These are phyloP conservation scores for Neotoma lepida DNA, from an alignment of 2,113 vertebrate species.

Conservation along the genomic window DNA sequence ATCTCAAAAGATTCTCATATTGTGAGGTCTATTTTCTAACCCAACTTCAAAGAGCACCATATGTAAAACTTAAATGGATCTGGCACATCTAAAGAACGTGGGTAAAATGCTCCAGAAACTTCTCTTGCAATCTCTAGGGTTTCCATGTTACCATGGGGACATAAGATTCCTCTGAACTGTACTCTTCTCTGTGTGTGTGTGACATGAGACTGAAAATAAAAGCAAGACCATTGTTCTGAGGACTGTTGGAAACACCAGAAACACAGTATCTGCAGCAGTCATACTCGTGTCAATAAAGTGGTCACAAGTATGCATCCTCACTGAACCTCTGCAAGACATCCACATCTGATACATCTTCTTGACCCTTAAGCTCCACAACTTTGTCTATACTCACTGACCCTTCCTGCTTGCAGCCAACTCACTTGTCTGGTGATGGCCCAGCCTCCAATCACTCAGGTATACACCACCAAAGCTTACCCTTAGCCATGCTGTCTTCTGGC, in stretches of 20 bases:
- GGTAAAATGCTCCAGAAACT: conserved; percentile 13
- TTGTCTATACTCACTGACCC: not conserved
- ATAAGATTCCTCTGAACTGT: not conserved
- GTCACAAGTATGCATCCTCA: too few relatives aligned
- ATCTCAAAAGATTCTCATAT: not conserved
- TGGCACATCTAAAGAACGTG: conserved; percentile 50
- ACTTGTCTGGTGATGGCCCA: rapidly evolving
- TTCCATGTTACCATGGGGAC: conserved; percentile 26
- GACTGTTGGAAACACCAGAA: not conserved
- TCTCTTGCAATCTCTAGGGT: not conserved
- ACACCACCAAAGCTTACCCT: not conserved
- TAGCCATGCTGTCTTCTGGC: not conserved
- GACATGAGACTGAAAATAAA: not conserved
- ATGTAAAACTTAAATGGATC: conserved; percentile 51
- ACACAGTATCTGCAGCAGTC: rapidly evolving
- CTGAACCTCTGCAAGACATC: not conserved
- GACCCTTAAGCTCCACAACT: not conserved
- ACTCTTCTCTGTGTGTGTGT: not conserved
- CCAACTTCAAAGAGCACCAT: conserved; percentile 17
- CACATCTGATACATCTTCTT: not conserved
- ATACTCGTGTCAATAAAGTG: rapidly evolving
- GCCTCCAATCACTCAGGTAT: not conserved
- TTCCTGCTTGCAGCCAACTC: not conserved
- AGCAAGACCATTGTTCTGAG: not conserved
- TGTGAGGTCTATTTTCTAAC: conserved; percentile 1